Percentiles rank a stretch among this genome's conserved stretches.
These are phyloP conservation scores for Trididemnum miniatum DNA, from an alignment of 23 tunicate species.

Conservation along the genomic window DNA sequence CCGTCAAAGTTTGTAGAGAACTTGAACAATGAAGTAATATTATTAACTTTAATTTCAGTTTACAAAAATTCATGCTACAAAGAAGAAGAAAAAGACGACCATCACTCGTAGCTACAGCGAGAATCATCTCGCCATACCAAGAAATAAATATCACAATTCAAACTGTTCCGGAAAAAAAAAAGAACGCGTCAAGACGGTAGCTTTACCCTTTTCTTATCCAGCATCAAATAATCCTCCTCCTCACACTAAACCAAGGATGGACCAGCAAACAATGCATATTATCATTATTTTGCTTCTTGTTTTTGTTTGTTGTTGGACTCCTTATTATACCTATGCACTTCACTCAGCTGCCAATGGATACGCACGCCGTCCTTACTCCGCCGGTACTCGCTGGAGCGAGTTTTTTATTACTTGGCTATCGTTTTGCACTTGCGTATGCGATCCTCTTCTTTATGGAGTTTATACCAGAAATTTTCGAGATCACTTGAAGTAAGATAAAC, in stretches of 20 bases:
- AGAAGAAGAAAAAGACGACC: conserved; percentile 30
- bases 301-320: conserved; percentile 49
- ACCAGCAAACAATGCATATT: conserved; percentile 39
- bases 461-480: conserved; percentile 53
- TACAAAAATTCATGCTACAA: conserved; percentile 37
- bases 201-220: background rate
- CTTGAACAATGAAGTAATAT: no score
- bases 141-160: background rate
- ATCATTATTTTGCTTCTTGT: conserved; percentile 43
- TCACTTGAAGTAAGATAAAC: conserved; percentile 51
- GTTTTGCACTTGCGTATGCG: conserved; percentile 62
- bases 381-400: conserved; percentile 54
- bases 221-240: background rate
- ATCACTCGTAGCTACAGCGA: conserved; percentile 38
- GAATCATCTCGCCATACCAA: background rate
- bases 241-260: conserved; percentile 29
- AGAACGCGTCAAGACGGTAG: background rate
- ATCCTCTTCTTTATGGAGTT: conserved; percentile 76
- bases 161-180: background rate
- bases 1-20: no score
- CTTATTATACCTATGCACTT: conserved; percentile 40
- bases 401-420: conserved; percentile 77
- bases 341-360: conserved; percentile 32
- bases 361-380: background rate
- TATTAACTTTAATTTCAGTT: conserved; percentile 16